phyloP scores from a whole-genome alignment of 2,113 vertebrate genomes.

The Octodon degus region DNA sequence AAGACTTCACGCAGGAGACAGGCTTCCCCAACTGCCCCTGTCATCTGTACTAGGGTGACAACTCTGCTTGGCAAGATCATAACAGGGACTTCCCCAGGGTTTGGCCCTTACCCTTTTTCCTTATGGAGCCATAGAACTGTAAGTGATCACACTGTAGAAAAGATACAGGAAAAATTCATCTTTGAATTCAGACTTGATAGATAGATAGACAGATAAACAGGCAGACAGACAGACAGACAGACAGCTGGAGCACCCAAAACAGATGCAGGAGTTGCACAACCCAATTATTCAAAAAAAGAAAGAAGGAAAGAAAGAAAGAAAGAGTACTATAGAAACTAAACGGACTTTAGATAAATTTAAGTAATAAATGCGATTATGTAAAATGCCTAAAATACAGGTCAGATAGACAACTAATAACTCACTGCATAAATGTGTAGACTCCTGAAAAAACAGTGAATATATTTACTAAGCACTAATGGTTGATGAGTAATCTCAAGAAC shows the following conservation, averaged over 20 bases:
- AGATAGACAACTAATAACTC: conserved; percentile 86
- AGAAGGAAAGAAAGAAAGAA: conserved; percentile 54
- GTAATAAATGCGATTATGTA: conserved; percentile 84
- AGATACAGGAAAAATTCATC: conserved; percentile 74
- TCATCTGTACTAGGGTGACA: conserved; percentile 61
- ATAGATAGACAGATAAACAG: too few relatives aligned
- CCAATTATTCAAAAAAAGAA: conserved; percentile 69
- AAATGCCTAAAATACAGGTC: conserved; percentile 74
- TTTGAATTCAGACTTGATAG: conserved; percentile 58
- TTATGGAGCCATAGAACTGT: conserved; percentile 50
- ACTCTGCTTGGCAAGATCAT: conserved; percentile 67
- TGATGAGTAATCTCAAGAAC: conserved; percentile 80
- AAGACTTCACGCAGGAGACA: not conserved
- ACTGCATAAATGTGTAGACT: conserved; percentile 78
- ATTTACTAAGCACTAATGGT: conserved; percentile 77
- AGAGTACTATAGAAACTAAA: not conserved
- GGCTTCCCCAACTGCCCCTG: not conserved
- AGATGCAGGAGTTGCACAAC: conserved; percentile 77
- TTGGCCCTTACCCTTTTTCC: not conserved
- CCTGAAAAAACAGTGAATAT: conserved; percentile 74
- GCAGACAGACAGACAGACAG: too few relatives aligned
- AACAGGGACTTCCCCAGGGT: not conserved
- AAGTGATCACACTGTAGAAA: conserved; percentile 79
- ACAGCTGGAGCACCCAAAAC: conserved; percentile 75
- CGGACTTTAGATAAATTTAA: conserved; percentile 66